These are phyloP conservation scores for Silvanus unidentatus DNA, from an alignment of 2,888 invertebrate genomes.

Conservation along the genomic window DNA sequence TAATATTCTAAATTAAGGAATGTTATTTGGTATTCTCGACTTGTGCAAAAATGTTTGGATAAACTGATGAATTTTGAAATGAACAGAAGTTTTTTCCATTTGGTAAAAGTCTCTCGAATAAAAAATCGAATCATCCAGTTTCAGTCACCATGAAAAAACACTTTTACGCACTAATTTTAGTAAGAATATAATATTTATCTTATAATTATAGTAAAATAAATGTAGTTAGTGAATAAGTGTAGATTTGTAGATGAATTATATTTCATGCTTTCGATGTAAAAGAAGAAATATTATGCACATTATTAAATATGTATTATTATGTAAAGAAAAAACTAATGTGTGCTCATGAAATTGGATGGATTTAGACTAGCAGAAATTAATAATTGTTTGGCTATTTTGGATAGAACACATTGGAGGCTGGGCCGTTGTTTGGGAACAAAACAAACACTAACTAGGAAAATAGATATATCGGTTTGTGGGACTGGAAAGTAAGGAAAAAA, in stretches of 20 bases:
- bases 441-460: constrained; percentile 8
- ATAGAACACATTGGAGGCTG: constrained; percentile 39
- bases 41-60: constrained; percentile 17
- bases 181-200: not conserved
- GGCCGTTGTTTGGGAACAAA: constrained; percentile 36
- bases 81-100: not conserved
- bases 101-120: not conserved
- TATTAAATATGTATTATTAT: constrained; percentile 8
- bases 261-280: constrained; percentile 32
- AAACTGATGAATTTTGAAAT: not conserved
- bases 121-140: too few species aligned
- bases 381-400: constrained; percentile 19
- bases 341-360: constrained; percentile 22
- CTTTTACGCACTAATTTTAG: not conserved
- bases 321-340: not conserved
- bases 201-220: constrained; percentile 21
- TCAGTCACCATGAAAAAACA: too few species aligned
- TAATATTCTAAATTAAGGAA: constrained; percentile 35
- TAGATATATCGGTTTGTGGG: not conserved
- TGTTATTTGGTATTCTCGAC: constrained; percentile 28
- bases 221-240: constrained; percentile 30
- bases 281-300: constrained; percentile 23
- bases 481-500: constrained; percentile 11
- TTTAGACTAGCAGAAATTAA: constrained; percentile 5
- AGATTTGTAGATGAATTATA: constrained; percentile 19